These are phyloP conservation scores for Diabrotica balteata DNA, from an alignment of 2,888 invertebrate species.

Conservation along the genomic window DNA sequence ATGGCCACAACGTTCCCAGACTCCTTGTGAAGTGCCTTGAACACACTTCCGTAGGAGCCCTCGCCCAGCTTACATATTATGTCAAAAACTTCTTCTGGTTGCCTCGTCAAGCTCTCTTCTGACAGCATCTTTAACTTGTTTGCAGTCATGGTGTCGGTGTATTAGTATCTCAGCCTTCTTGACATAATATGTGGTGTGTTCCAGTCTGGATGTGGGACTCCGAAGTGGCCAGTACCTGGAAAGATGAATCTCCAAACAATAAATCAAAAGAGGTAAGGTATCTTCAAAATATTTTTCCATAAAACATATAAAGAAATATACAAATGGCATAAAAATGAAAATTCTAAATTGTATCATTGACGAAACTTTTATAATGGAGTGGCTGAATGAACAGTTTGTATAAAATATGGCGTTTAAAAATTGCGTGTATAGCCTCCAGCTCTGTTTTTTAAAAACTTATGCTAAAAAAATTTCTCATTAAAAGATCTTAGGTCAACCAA, in stretches of 20 bases:
- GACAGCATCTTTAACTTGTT: constrained; percentile 87
- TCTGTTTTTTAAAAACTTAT: no score
- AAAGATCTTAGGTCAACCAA: no score
- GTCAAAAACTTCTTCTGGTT: constrained; percentile 99
- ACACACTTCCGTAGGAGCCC: constrained; percentile 97
- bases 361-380: no score
- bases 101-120: constrained; percentile 94
- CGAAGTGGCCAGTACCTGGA: constrained; percentile 34
- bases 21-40: constrained; percentile 97
- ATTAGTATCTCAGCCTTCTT: not conserved
- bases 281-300: no score
- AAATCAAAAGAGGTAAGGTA: constrained; percentile 31
- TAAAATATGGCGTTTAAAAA: no score
- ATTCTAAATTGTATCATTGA: no score
- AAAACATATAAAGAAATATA: no score
- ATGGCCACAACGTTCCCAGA: constrained; percentile 96
- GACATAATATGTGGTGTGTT: not conserved
- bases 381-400: no score
- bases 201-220: constrained; percentile 8
- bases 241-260: constrained; percentile 43
- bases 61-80: constrained; percentile 98
- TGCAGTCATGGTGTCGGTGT: constrained; percentile 38
- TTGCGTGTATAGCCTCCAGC: no score
- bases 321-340: no score
- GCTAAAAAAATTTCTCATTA: no score